Evolutionary conservation across 1,140 invertebrate species (phyloP).

Genomic region (Penaeus indicus): DNA sequence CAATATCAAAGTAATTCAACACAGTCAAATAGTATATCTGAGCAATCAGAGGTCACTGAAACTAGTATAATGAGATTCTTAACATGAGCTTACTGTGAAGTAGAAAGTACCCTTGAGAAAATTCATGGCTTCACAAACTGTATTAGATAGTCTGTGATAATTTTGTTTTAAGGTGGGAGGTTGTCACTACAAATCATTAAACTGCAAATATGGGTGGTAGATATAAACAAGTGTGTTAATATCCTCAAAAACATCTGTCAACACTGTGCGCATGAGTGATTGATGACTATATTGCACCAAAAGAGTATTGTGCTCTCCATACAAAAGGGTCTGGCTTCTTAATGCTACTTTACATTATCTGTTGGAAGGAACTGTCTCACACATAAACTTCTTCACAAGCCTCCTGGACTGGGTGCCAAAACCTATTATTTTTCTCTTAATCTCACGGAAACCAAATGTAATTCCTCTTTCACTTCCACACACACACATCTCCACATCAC

Average conservation of each 20-base stretch:
- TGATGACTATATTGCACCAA: conserved; percentile 59
- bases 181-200: conserved; percentile 48
- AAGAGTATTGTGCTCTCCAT: conserved; percentile 57
- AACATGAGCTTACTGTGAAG: conserved; percentile 35
- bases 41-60: conserved; percentile 55
- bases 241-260: conserved; percentile 50
- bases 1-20: conserved; percentile 45
- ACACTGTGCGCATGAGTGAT: conserved; percentile 56
- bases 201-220: conserved; percentile 50
- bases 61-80: conserved; percentile 52
- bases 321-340: conserved; percentile 47
- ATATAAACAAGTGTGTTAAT: conserved; percentile 55
- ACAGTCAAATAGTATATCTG: conserved; percentile 36
- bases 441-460: conserved; percentile 29
- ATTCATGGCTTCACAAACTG: conserved; percentile 58
- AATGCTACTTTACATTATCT: conserved; percentile 43
- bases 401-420: conserved; percentile 1
- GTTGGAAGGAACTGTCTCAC: conserved; percentile 46
- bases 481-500: conserved; percentile 31
- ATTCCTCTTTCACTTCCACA: conserved; percentile 26
- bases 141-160: conserved; percentile 48
- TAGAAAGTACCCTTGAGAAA: conserved; percentile 50
- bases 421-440: conserved; percentile 21
- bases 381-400: conserved; percentile 16
- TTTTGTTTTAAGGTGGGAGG: conserved; percentile 42